Evolutionary conservation across 2,113 vertebrate genomes (phyloP).

Genomic region (Ammodytes marinus): DNA sequence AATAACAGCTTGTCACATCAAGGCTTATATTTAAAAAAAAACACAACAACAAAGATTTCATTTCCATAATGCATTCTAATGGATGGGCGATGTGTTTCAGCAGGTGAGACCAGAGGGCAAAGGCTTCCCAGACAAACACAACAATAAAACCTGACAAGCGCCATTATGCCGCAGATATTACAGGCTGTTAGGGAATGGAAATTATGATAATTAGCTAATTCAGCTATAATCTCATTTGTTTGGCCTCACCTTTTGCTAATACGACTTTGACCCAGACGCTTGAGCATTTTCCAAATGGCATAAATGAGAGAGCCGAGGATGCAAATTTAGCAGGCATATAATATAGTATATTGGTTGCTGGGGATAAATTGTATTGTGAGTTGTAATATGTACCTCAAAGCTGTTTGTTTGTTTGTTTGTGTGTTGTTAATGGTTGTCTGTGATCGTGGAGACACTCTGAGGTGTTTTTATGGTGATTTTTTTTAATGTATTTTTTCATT

Average conservation of each 20-base stretch:
- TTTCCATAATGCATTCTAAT: conserved; percentile 88
- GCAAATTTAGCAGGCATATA: conserved; percentile 59
- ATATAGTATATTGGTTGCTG: conserved; percentile 33
- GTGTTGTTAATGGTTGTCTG: conserved; percentile 34
- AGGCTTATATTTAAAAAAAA: conserved; percentile 71
- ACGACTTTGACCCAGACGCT: conserved; percentile 73
- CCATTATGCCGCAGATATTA: conserved; percentile 83
- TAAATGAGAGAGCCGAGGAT: conserved; percentile 70
- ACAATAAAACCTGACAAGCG: conserved; percentile 81
- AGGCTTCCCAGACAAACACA: conserved; percentile 84
- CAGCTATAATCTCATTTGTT: conserved; percentile 86
- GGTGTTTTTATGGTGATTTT: neutral
- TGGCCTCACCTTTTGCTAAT: conserved; percentile 74
- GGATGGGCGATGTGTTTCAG: conserved; percentile 80
- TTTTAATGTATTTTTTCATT: neutral
- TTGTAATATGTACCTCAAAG: conserved; percentile 33
- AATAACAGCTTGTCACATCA: conserved; percentile 54
- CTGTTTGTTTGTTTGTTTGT: conserved; percentile 6
- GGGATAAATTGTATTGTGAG: conserved; percentile 36
- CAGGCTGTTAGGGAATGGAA: conserved; percentile 81
- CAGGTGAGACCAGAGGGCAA: conserved; percentile 77
- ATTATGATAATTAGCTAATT: conserved; percentile 87
- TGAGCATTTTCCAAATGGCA: conserved; percentile 66
- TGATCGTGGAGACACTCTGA: neutral
- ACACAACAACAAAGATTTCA: conserved; percentile 71